Base-by-base conservation (phyloP, 1,140 invertebrate genomes). In the Hyposmocoma kahamanoa region DNA sequence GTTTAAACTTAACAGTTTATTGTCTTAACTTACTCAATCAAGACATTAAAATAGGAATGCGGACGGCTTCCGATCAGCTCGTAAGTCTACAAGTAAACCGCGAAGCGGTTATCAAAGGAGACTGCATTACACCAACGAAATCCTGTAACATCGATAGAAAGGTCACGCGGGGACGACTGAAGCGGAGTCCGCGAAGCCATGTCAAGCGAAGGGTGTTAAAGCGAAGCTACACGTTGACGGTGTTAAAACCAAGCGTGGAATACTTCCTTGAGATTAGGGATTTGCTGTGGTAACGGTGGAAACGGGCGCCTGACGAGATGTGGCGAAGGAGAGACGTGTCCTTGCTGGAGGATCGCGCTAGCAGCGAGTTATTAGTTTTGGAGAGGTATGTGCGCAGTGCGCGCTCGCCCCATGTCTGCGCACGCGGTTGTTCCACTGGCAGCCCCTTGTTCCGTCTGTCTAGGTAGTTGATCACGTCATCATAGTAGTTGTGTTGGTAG, bases 381-480 rank as follows among this genome's bases (percentile, higher is more conserved):
- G 85, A 75, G 17, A 88, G 86, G 71, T 92, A 93, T 0, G 91
- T 92, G 42, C 93, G 88, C 21, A 95, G 86, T 17, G 91, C 90
- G 19, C 94, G 88, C 78, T 96, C 94, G 20, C 91, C 90, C 94
- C 94, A 95, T 32, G 93, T 94, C 75, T 95, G 91, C 1, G 94
- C 89, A 38, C 90, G 87, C 1, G 94, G 94, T 22, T 89, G 88
- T 47, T 95, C 93, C 13, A 90, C 87, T 0, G 80, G 76, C 20
- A 92, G 72, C 1, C 94, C 94, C 54, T 87, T 88, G 66, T 91
- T 90, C 44, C 92, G 89, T 66, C 91, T 90, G 68, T 96, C 91
- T 77, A 96, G 82, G 79, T 92, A 95, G 59, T 92, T 91, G 66
- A 95, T 94, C 26, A 94, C 90, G 63, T 95, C 93, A 68, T 95